Conservation (phyloP, 1,140 invertebrate genomes). For the Drosophila nebulosa region DNA sequence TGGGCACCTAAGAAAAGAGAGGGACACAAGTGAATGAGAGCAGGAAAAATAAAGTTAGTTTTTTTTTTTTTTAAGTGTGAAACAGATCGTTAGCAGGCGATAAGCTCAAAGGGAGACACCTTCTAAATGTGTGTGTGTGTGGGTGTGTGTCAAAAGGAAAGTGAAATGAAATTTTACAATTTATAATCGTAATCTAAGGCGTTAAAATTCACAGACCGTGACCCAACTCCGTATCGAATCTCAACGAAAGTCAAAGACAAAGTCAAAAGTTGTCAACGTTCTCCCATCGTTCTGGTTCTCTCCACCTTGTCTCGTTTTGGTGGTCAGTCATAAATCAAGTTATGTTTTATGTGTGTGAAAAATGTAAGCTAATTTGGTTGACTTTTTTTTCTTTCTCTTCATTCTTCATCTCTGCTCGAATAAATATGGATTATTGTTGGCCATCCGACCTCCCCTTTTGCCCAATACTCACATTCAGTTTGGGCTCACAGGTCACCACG, state of each 20-base stretch:
- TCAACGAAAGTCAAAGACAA: slow-evolving; percentile 31
- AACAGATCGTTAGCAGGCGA: slow-evolving; percentile 35
- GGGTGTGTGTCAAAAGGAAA: slow-evolving; percentile 14
- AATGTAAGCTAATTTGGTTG: slow-evolving; percentile 70
- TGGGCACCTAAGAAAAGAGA: slow-evolving; percentile 88
- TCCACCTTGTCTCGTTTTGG: no score
- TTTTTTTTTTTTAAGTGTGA: not conserved
- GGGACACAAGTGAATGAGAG: no score
- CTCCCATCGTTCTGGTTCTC: not conserved
- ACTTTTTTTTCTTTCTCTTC: slow-evolving; percentile 51
- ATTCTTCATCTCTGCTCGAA: slow-evolving; percentile 20
- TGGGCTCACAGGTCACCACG: slow-evolving; percentile 75
- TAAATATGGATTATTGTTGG: slow-evolving; percentile 38
- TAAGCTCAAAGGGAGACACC: not conserved
- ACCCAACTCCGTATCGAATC: not conserved
- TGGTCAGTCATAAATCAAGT: slow-evolving; percentile 72
- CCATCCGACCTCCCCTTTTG: not conserved
- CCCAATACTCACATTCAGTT: slow-evolving; percentile 73
- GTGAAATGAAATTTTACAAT: slow-evolving; percentile 78
- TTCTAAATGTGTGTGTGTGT: slow-evolving; percentile 9
- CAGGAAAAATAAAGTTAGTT: slow-evolving; percentile 15
- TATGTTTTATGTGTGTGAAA: slow-evolving; percentile 63
- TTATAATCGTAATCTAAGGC: slow-evolving; percentile 63
- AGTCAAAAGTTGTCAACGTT: slow-evolving; percentile 55
- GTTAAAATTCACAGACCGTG: slow-evolving; percentile 15